A percentile compares a stretch with the other conserved stretches of the same genome.
These are phyloP conservation scores for Trialeurodes vaporariorum DNA, from an alignment of 1,140 invertebrate species.

Conservation along the genomic window DNA sequence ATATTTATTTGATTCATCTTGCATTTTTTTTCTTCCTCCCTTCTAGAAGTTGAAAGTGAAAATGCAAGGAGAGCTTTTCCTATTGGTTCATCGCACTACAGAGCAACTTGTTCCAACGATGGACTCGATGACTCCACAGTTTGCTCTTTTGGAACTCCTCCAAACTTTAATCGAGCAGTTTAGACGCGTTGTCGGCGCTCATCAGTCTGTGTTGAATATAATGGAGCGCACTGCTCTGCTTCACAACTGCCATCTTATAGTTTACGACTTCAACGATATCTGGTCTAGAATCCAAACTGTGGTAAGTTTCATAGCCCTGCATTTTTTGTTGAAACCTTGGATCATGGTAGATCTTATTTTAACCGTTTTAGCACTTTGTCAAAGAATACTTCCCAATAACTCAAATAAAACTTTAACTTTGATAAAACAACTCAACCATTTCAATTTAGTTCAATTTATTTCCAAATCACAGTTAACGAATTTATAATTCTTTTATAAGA, in stretches of 20 bases:
- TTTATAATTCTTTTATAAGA: too few relatives aligned
- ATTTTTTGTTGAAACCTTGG: too few relatives aligned
- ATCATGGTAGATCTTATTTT: too few relatives aligned
- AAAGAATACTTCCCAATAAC: too few relatives aligned
- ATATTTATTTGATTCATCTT: conserved; percentile 6
- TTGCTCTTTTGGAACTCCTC: conserved; percentile 40
- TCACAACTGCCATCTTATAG: conserved; percentile 40
- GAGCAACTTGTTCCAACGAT: conserved; percentile 15
- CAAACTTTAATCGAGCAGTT: conserved; percentile 62
- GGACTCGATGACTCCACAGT: conserved; percentile 29
- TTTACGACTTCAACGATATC: conserved; percentile 70
- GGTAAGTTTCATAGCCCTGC: conserved; percentile 46
- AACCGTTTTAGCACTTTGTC: too few relatives aligned
- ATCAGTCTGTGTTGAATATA: conserved; percentile 44
- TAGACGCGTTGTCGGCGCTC: conserved; percentile 53
- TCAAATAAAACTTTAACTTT: too few relatives aligned
- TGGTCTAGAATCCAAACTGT: conserved; percentile 82
- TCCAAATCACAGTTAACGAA: too few relatives aligned
- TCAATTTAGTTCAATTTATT: too few relatives aligned
- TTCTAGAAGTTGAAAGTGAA: conserved; percentile 60
- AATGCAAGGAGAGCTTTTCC: conserved; percentile 66
- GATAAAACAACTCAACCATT: too few relatives aligned
- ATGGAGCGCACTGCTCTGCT: conserved; percentile 44
- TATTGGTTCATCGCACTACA: conserved; percentile 64
- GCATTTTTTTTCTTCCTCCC: conserved; percentile 16